Evolutionary conservation across 1,140 invertebrate genomes (phyloP).

Genomic region (Limonius californicus): DNA sequence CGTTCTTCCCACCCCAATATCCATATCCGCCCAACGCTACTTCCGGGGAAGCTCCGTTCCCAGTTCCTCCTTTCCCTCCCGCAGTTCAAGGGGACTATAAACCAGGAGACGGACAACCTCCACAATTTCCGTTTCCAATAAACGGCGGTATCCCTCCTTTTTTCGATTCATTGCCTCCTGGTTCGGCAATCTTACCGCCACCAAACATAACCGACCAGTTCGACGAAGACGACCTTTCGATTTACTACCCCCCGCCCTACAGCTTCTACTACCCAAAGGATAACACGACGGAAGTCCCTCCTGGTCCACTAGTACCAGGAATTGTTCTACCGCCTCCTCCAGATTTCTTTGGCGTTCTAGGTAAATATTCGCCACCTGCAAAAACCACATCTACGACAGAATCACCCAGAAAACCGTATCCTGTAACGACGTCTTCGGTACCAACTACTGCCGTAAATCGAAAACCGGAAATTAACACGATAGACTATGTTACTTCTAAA

Average conservation of each 20-base stretch:
- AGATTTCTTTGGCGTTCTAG: conserved; percentile 72
- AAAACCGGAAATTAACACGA: background rate
- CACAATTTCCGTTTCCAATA: conserved; percentile 47
- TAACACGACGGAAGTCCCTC: conserved; percentile 71
- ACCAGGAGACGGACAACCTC: conserved; percentile 46
- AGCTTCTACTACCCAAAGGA: conserved; percentile 79
- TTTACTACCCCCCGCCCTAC: conserved; percentile 85
- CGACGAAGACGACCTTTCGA: conserved; percentile 84
- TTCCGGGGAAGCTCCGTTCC: conserved; percentile 57
- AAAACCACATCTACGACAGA: background rate
- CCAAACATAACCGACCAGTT: conserved; percentile 73
- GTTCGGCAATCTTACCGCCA: conserved; percentile 65
- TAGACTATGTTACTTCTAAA: background rate
- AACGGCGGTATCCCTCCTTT: conserved; percentile 47
- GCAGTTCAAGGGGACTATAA: conserved; percentile 49
- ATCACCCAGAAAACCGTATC: conserved; percentile 22
- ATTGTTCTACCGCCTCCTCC: conserved; percentile 83
- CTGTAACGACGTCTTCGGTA: conserved; percentile 23
- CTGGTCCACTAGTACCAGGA: conserved; percentile 81
- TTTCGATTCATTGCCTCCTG: conserved; percentile 57
- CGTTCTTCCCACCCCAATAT: conserved; percentile 49
- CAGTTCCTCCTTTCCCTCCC: conserved; percentile 57
- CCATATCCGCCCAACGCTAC: conserved; percentile 57
- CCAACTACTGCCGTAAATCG: too few relatives aligned
- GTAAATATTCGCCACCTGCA: conserved; percentile 39